These are phyloP conservation scores for Pangasius macronema DNA, from an alignment of 2,797 vertebrate genomes.

Conservation along the genomic window DNA sequence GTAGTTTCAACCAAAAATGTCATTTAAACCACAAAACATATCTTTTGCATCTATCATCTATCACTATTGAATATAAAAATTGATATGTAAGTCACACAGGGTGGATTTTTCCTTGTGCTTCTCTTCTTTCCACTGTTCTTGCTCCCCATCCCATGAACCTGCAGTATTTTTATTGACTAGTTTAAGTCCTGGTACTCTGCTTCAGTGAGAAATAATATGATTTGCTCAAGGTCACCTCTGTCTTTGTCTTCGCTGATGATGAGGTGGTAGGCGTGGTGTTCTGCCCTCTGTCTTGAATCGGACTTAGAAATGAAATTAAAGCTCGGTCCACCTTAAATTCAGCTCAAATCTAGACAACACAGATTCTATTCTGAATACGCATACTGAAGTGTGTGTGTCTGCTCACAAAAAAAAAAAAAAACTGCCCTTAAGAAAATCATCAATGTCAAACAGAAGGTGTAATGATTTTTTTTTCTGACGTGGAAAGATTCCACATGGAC, in stretches of 20 bases:
- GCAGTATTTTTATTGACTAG: constrained; percentile 26
- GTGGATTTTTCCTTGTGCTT: neutral
- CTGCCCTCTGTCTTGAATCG: constrained; percentile 47
- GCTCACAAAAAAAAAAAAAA: neutral
- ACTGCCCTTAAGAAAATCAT: constrained; percentile 13
- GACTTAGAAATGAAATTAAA: constrained; percentile 63
- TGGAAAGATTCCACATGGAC: constrained; percentile 55
- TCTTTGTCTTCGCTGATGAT: constrained; percentile 50
- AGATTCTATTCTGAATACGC: neutral
- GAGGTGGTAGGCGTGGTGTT: constrained; percentile 40
- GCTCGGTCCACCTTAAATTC: constrained; percentile 53
- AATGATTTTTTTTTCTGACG: constrained; percentile 53
- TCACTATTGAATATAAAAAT: neutral
- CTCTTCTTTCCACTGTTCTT: neutral
- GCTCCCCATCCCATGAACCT: constrained; percentile 15
- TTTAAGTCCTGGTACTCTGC: constrained; percentile 40
- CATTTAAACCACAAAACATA: neutral
- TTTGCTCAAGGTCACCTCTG: constrained; percentile 61
- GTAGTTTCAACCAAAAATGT: neutral
- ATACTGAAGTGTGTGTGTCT: neutral
- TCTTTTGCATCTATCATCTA: too few relatives aligned
- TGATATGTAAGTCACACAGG: neutral
- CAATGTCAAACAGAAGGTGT: constrained; percentile 37
- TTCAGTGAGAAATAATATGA: constrained; percentile 44
- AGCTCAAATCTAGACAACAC: constrained; percentile 51